Evolutionary conservation across 1,140 invertebrate genomes (phyloP).

Genomic region (Zophobas morio): DNA sequence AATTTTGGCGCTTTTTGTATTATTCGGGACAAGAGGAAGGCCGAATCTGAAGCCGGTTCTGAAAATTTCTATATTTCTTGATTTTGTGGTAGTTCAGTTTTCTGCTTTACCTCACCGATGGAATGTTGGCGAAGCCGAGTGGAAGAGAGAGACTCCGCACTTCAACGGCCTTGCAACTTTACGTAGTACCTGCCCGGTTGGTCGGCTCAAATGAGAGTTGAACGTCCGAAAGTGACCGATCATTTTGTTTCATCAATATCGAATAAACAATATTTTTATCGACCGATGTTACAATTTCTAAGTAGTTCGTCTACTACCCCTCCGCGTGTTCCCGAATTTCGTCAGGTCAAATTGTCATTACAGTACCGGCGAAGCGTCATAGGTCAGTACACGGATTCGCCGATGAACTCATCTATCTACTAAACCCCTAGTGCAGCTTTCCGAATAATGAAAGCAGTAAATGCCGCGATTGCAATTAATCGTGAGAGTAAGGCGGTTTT

Average conservation of each 20-base stretch:
- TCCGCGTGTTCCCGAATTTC: neutral
- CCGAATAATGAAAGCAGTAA: no score
- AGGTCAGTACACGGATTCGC: no score
- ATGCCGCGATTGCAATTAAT: no score
- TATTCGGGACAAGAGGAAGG: no score
- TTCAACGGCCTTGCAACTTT: constrained; percentile 59
- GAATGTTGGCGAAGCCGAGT: constrained; percentile 52
- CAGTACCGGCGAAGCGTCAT: no score
- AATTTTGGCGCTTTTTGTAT: no score
- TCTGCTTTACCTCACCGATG: constrained; percentile 51
- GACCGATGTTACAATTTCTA: constrained; percentile 4
- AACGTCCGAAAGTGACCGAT: constrained; percentile 62
- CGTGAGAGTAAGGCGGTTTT: no score
- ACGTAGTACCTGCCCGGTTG: constrained; percentile 50
- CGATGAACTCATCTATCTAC: no score
- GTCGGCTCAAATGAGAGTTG: constrained; percentile 61
- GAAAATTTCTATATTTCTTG: constrained; percentile 54
- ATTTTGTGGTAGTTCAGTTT: constrained; percentile 52
- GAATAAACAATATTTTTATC: constrained; percentile 61
- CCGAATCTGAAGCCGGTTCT: constrained; percentile 41
- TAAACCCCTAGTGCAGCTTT: no score
- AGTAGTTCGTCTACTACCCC: constrained; percentile 1
- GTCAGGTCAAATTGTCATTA: no score
- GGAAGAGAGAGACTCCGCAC: constrained; percentile 48
- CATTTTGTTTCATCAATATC: constrained; percentile 61